Evolutionary conservation across 2,888 invertebrate genomes (phyloP).

Genomic region (Neoaliturus tenellus): DNA sequence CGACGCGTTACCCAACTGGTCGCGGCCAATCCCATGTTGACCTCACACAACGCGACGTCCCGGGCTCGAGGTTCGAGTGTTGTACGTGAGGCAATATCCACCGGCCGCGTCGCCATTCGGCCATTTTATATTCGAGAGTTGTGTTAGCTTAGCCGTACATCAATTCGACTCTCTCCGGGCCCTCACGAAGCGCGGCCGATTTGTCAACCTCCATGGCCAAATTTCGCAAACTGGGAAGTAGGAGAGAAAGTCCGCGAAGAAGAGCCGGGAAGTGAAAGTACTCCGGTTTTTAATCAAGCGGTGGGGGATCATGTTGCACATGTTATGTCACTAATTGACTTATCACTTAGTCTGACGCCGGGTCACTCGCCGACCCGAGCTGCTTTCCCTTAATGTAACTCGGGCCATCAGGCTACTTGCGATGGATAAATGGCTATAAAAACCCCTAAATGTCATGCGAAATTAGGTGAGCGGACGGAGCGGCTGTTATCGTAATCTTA

Average conservation of each 20-base stretch:
- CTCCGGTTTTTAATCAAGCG: conserved; percentile 37
- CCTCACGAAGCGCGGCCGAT: background rate
- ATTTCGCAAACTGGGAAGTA: background rate
- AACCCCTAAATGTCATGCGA: conserved; percentile 31
- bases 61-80: background rate
- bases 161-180: conserved; percentile 3
- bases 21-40: background rate
- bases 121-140: conserved; percentile 39
- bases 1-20: background rate
- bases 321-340: conserved; percentile 17
- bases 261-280: background rate
- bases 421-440: conserved; percentile 11
- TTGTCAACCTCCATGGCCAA: background rate
- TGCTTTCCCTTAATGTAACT: conserved; percentile 23
- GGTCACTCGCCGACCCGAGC: background rate
- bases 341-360: background rate
- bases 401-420: background rate
- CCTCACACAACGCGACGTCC: conserved; percentile 2
- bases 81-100: background rate
- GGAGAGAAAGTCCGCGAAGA: conserved; percentile 16
- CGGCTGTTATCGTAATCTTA: background rate
- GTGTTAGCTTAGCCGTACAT: conserved; percentile 35
- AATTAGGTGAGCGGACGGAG: conserved; percentile 23
- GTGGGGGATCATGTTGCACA: background rate
- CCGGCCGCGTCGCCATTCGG: background rate